phyloP scores from a whole-genome alignment of 2,113 vertebrate species.

The Apus apus region DNA sequence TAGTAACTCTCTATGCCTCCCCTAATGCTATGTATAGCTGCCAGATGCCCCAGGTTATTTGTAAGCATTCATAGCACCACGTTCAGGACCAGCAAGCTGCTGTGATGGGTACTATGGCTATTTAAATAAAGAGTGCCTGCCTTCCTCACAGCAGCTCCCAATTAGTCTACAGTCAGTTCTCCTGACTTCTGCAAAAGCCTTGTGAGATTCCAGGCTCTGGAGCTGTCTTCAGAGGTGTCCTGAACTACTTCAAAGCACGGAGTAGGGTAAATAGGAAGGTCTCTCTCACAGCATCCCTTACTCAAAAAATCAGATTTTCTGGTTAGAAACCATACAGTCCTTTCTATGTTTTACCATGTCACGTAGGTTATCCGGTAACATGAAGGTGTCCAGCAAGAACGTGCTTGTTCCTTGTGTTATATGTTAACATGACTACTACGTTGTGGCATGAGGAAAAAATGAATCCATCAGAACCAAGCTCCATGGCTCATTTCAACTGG shows the following conservation, averaged over 20 bases:
- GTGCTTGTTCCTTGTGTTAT: fast-evolving
- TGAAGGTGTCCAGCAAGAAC: background rate
- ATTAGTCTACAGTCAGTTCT: background rate
- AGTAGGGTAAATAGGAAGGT: background rate
- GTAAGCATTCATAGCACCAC: background rate
- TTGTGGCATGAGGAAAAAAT: background rate
- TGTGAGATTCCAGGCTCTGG: background rate
- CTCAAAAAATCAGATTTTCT: background rate
- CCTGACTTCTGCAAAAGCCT: background rate
- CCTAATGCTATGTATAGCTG: background rate
- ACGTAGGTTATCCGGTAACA: background rate
- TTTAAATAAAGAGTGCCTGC: background rate
- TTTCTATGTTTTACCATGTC: background rate
- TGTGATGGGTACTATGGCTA: background rate
- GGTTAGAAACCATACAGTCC: background rate
- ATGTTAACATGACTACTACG: background rate
- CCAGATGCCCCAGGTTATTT: background rate
- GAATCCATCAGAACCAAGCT: background rate
- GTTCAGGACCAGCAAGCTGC: background rate
- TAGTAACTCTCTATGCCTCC: background rate
- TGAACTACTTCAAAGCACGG: background rate
- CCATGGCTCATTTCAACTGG: background rate
- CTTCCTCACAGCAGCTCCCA: background rate
- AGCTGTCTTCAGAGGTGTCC: background rate
- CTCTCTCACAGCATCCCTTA: background rate